phyloP scores from a whole-genome alignment of 2,888 invertebrate genomes.

The Chloromyia formosa region DNA sequence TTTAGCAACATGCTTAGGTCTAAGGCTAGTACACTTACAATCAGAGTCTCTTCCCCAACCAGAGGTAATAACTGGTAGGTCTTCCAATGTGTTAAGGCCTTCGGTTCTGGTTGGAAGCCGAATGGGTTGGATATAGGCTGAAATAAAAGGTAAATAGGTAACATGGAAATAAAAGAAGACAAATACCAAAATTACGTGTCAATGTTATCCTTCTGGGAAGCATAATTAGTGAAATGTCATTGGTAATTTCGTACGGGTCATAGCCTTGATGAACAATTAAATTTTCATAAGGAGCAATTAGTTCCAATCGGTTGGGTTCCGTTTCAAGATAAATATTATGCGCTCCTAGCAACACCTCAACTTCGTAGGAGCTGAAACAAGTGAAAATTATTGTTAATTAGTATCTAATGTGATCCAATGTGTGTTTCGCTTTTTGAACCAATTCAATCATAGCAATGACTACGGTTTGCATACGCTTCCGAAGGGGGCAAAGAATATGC shows the following conservation, averaged over 20 bases:
- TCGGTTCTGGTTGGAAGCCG: constrained; percentile 16
- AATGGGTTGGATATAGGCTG: constrained; percentile 32
- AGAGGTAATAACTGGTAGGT: neutral
- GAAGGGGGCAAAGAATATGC: too few relatives aligned
- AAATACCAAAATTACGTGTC: constrained; percentile 54
- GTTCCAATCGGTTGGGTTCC: constrained; percentile 54
- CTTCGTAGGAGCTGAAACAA: neutral
- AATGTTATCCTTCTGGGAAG: constrained; percentile 58
- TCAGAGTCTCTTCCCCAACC: constrained; percentile 25
- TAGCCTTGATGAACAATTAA: constrained; percentile 60
- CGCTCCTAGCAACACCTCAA: constrained; percentile 59
- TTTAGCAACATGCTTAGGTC: neutral
- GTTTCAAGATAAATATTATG: constrained; percentile 61
- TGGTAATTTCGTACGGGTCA: constrained; percentile 59
- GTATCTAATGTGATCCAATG: too few relatives aligned
- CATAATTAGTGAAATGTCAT: constrained; percentile 61
- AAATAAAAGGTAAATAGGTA: neutral
- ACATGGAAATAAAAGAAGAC: neutral
- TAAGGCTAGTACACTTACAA: neutral
- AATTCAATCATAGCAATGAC: too few relatives aligned
- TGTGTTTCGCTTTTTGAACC: too few relatives aligned
- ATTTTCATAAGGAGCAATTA: constrained; percentile 49
- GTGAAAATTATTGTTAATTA: neutral
- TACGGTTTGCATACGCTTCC: too few relatives aligned
- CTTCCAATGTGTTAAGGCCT: neutral